Percentiles rank a stretch among this genome's conserved stretches.
These are phyloP conservation scores for Tetramorium simillimum DNA, from an alignment of 1,140 invertebrate genomes.

Conservation along the genomic window DNA sequence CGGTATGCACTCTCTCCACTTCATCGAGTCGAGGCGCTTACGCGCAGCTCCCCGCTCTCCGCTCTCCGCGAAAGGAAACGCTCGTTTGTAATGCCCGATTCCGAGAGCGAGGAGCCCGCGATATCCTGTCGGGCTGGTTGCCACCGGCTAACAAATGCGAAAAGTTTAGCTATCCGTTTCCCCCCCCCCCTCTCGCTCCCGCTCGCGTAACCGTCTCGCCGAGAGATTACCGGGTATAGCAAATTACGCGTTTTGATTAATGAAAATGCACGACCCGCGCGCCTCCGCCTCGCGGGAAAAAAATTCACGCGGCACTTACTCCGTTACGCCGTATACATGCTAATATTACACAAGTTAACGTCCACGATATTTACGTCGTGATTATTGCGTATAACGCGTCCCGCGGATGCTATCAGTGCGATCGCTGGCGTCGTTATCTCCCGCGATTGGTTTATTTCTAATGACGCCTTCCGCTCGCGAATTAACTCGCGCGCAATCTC, in stretches of 20 bases:
- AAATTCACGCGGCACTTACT: constrained; percentile 1
- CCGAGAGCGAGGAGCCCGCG: constrained; percentile 12
- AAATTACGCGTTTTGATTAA: constrained; percentile 48
- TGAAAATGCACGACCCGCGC: constrained; percentile 14
- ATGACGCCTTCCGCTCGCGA: neutral
- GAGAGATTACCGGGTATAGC: neutral
- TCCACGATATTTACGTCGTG: constrained; percentile 27
- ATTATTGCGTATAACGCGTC: constrained; percentile 18
- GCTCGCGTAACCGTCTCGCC: neutral
- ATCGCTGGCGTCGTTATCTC: neutral
- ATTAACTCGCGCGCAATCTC: constrained; percentile 16
- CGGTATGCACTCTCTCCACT: constrained; percentile 45
- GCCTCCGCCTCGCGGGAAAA: neutral
- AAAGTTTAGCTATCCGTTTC: constrained; percentile 29
- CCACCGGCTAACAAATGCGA: constrained; percentile 49
- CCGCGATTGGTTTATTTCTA: neutral
- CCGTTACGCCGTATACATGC: neutral
- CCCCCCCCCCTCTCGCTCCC: neutral
- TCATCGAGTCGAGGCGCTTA: constrained; percentile 41
- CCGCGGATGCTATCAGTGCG: constrained; percentile 8
- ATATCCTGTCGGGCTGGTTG: constrained; percentile 46
- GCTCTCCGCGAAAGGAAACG: constrained; percentile 43
- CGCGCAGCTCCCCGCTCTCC: neutral
- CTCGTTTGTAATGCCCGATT: constrained; percentile 48
- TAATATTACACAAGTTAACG: constrained; percentile 23